These are phyloP conservation scores for Noctua pronuba DNA, from an alignment of 2,888 invertebrate species.

Conservation along the genomic window DNA sequence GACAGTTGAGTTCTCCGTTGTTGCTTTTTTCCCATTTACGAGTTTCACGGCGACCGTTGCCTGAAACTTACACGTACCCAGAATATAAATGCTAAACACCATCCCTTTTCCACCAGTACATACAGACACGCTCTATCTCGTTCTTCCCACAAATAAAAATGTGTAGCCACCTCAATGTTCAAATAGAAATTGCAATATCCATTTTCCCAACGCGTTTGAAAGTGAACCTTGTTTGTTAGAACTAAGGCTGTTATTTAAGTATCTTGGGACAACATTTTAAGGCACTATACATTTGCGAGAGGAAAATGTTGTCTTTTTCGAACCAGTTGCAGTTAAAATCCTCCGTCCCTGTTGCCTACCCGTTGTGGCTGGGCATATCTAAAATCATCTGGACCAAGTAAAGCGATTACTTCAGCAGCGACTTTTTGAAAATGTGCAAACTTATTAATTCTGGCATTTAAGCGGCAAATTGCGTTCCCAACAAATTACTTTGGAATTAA, in stretches of 20 bases:
- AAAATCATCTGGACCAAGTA: slow-evolving; percentile 89
- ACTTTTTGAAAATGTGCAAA: slow-evolving; percentile 87
- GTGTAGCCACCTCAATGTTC: slow-evolving; percentile 87
- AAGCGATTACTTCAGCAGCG: slow-evolving; percentile 85
- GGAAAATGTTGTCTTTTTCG: slow-evolving; percentile 90
- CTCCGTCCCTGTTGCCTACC: slow-evolving; percentile 85
- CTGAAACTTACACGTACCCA: slow-evolving; percentile 91
- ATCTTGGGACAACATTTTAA: slow-evolving; percentile 67
- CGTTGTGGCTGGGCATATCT: slow-evolving; percentile 84
- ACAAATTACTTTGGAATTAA: slow-evolving; percentile 67
- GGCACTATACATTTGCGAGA: slow-evolving; percentile 72
- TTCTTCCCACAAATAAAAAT: slow-evolving; percentile 89
- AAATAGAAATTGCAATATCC: slow-evolving; percentile 87
- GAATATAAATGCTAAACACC: slow-evolving; percentile 88
- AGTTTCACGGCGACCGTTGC: slow-evolving; percentile 91
- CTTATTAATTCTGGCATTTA: slow-evolving; percentile 83
- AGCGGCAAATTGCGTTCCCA: slow-evolving; percentile 73
- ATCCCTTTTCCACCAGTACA: slow-evolving; percentile 75
- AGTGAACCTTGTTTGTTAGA: slow-evolving; percentile 70
- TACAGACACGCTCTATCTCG: slow-evolving; percentile 75
- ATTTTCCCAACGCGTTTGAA: slow-evolving; percentile 74
- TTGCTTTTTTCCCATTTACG: slow-evolving; percentile 91
- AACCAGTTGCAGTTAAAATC: slow-evolving; percentile 89
- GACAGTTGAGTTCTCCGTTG: slow-evolving; percentile 88
- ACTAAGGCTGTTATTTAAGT: slow-evolving; percentile 71